Evolutionary conservation across 2,797 vertebrate genomes (phyloP).

Genomic region (Macropus fuliginosus): DNA sequence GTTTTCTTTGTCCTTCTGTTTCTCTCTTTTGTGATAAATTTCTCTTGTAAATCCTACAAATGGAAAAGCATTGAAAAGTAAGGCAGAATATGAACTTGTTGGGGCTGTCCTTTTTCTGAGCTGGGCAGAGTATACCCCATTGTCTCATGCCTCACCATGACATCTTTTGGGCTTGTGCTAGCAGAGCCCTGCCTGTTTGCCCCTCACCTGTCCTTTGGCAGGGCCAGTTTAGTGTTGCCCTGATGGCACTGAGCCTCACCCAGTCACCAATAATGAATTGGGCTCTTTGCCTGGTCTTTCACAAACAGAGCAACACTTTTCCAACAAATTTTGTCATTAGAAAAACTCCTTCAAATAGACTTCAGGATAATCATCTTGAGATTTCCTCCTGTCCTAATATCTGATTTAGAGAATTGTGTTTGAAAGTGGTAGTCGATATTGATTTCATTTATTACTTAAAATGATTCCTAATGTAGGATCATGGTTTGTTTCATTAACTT

Average conservation of each 20-base stretch:
- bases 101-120: neutral
- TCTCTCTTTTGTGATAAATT: constrained; percentile 78
- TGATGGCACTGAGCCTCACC: neutral
- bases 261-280: neutral
- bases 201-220: neutral
- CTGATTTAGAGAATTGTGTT: constrained; percentile 23
- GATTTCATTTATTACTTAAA: constrained; percentile 49
- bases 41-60: constrained; percentile 61
- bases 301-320: constrained; percentile 8
- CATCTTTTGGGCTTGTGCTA: neutral
- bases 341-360: neutral
- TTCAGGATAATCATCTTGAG: constrained; percentile 15
- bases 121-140: neutral
- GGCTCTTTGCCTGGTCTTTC: neutral
- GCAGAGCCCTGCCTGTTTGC: neutral
- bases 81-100: neutral
- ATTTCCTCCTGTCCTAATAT: constrained; percentile 17
- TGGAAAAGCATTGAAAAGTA: neutral
- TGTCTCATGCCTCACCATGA: neutral
- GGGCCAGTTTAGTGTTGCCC: neutral
- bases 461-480: constrained; percentile 11
- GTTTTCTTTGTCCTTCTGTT: constrained; percentile 32
- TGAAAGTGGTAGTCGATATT: constrained; percentile 42
- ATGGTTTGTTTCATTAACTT: constrained; percentile 54
- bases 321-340: constrained; percentile 17